These are phyloP conservation scores for Alosa alosa DNA, from an alignment of 2,113 vertebrate species.

Conservation along the genomic window DNA sequence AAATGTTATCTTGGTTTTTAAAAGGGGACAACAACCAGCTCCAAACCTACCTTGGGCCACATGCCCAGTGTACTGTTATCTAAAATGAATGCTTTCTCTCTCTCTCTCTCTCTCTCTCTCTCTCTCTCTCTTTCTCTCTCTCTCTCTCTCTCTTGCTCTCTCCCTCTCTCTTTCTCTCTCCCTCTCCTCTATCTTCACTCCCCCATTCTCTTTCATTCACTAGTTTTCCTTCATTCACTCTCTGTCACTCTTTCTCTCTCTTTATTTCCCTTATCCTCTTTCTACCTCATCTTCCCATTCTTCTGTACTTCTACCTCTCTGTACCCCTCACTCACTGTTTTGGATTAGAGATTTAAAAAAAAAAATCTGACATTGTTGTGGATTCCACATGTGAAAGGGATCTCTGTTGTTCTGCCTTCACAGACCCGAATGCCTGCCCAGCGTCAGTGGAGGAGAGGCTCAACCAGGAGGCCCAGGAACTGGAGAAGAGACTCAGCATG, in stretches of 20 bases:
- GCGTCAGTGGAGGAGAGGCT: constrained; percentile 76
- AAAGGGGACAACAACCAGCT: neutral
- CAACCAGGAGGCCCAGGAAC: constrained; percentile 83
- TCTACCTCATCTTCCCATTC: neutral
- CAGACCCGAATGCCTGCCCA: constrained; percentile 75
- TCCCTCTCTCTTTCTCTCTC: too few relatives aligned
- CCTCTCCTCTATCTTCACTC: neutral
- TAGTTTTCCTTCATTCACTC: too few relatives aligned
- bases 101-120: too few relatives aligned
- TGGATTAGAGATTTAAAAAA: too few relatives aligned
- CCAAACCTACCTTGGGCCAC: neutral
- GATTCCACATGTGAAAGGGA: too few relatives aligned
- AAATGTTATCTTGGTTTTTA: neutral
- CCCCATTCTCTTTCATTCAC: neutral
- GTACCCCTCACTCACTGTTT: neutral
- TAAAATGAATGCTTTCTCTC: too few relatives aligned
- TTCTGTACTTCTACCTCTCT: neutral
- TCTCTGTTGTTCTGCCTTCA: neutral
- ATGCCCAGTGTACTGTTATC: neutral
- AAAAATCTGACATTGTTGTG: too few relatives aligned
- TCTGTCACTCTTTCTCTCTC: neutral
- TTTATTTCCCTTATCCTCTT: neutral
- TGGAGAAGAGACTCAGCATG: constrained; percentile 90
- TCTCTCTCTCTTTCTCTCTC: too few relatives aligned
- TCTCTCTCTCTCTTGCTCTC: too few relatives aligned